Percentiles rank a stretch among this genome's conserved stretches.
Evolutionary conservation across 2,797 vertebrate species (phyloP).

Genomic region (Coregonus sp.): DNA sequence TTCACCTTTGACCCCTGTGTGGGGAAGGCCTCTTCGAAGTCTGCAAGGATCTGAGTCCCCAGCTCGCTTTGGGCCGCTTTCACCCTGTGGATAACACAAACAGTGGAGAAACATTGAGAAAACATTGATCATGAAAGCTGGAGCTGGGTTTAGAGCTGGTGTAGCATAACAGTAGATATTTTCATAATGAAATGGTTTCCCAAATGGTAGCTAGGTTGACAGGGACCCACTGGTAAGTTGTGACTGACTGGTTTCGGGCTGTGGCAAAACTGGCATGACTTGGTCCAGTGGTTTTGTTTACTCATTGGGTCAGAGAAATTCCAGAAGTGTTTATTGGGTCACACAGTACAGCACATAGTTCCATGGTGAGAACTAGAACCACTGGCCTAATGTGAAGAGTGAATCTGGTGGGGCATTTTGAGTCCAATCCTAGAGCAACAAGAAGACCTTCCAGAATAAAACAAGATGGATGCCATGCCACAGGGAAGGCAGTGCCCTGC

Average conservation of each 20-base stretch:
- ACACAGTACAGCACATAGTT: neutral
- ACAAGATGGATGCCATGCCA: slow-evolving; percentile 59
- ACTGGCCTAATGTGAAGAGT: neutral
- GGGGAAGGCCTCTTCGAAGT: slow-evolving; percentile 97
- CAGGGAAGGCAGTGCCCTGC: slow-evolving; percentile 60
- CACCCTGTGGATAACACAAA: slow-evolving; percentile 75
- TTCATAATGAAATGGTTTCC: too few species aligned
- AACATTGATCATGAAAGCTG: too few species aligned
- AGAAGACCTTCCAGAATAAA: slow-evolving; percentile 55
- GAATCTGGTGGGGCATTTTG: neutral
- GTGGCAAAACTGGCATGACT: too few species aligned
- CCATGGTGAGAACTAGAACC: slow-evolving; percentile 4
- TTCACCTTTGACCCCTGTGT: slow-evolving; percentile 94
- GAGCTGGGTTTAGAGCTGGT: too few species aligned
- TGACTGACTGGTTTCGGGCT: too few species aligned
- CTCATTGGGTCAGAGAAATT: too few species aligned
- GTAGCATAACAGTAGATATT: too few species aligned
- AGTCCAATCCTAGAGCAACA: slow-evolving; percentile 36
- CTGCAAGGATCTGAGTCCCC: slow-evolving; percentile 95
- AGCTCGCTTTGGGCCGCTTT: slow-evolving; percentile 95
- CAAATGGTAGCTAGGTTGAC: too few species aligned
- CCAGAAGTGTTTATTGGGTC: neutral
- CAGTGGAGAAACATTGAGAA: slow-evolving; percentile 5
- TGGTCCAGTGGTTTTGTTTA: too few species aligned
- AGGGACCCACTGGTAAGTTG: too few species aligned